Evolutionary conservation across 2,797 vertebrate species (phyloP).

Genomic region (Phrynocephalus guinanensis): DNA sequence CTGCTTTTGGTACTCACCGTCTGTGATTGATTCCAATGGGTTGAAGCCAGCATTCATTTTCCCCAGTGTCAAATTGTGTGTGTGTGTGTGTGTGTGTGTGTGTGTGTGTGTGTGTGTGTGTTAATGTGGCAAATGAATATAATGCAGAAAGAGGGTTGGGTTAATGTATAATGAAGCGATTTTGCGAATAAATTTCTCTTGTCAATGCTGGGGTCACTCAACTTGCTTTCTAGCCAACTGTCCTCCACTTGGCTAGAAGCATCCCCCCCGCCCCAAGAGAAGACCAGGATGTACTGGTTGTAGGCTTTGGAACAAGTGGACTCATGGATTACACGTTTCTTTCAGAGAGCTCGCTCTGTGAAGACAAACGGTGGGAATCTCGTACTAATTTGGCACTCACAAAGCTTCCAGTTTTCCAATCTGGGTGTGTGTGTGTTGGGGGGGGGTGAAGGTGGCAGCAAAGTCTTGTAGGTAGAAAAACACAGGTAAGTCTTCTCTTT

Average conservation of each 20-base stretch:
- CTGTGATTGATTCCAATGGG: constrained; percentile 48
- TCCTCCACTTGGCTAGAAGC: constrained; percentile 4
- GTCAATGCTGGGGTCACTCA: constrained; percentile 18
- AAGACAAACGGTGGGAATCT: background rate
- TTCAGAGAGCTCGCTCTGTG: background rate
- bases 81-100: no score
- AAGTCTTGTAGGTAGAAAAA: background rate
- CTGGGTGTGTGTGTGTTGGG: background rate
- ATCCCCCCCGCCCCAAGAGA: background rate
- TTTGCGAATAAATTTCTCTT: constrained; percentile 52
- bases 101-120: no score
- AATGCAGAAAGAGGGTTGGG: constrained; percentile 32
- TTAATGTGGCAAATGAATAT: background rate
- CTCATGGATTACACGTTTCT: accelerated
- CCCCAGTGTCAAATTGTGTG: background rate
- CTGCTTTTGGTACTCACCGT: background rate
- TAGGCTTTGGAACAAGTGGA: background rate
- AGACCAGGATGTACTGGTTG: background rate
- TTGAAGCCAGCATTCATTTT: constrained; percentile 39
- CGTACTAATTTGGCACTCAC: background rate
- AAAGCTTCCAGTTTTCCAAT: background rate
- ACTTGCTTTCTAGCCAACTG: constrained; percentile 12
- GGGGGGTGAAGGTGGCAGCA: accelerated
- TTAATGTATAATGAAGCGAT: constrained; percentile 55
- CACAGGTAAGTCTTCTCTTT: background rate